Base-by-base conservation (phyloP, 1,140 invertebrate genomes). In the Drosophila parabipectinata region DNA sequence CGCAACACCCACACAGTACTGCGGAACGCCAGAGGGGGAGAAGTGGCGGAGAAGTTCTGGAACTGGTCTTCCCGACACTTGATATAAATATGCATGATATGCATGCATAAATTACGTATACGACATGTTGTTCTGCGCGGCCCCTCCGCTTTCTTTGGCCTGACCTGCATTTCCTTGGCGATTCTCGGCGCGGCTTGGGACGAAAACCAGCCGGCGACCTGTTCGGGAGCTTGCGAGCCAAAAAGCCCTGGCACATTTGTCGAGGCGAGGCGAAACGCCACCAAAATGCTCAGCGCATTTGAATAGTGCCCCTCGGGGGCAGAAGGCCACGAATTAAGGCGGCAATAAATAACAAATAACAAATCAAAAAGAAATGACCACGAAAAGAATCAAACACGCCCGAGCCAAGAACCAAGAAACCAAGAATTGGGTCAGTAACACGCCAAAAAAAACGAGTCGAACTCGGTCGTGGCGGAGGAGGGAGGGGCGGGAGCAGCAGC, bases 391-490 rank as follows among this genome's bases (percentile, higher is more conserved):
- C 72, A 64, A 71, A 66, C 15, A 37, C 66, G 77, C 61, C 21
- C 21, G 32, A 48, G 12, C 15, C 30, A 18, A 64, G 55, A 66
- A 60, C 66, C 59, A 76, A 37, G 52, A 44, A 53, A 56, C 55
- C 82, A 79, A 88, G 82, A 87, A 87, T 87, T 87, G 78, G 82
- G 82, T 87, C 82, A 87, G 83, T 87, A 87, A 87, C 83, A 88
- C 78, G 64, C 83, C 52, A 77, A 84, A 85, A n/a, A 68, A 60
- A 61, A 69, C 39, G 66, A 76, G 50, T 52, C 59, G 3, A 66
- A 37, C 3, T 3, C 47, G 44, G 63, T 32, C 1, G 5, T 55
- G 41, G 59, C 60, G 55, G 66, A 67, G 66, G 50, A 47, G 62
- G 50, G 55, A 10, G 48, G 28, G 30, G 52, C 37, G 41, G 68